These are phyloP conservation scores for Sebastolobus altivelis DNA, from an alignment of 2,797 vertebrate species.

Conservation along the genomic window DNA sequence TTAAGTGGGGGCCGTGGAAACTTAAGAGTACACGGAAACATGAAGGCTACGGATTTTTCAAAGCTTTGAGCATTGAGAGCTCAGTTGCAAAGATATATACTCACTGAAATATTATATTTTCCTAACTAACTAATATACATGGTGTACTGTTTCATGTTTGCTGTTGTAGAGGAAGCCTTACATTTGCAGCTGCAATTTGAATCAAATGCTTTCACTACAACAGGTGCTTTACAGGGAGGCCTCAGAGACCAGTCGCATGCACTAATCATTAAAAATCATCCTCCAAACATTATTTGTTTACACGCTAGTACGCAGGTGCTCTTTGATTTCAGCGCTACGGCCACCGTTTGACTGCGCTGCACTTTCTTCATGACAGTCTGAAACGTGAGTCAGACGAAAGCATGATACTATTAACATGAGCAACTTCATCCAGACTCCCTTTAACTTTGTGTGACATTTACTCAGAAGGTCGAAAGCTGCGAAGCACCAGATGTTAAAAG, in stretches of 20 bases:
- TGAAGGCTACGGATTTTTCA: not conserved
- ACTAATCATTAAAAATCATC: constrained; percentile 53
- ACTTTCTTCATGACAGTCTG: constrained; percentile 54
- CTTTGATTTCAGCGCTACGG: constrained; percentile 64
- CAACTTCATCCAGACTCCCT: constrained; percentile 46
- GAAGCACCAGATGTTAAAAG: constrained; percentile 77
- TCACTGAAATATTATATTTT: not conserved
- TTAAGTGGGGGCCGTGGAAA: constrained; percentile 21
- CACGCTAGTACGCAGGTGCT: constrained; percentile 74
- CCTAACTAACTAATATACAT: not conserved
- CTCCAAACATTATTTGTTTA: constrained; percentile 62
- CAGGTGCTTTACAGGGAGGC: constrained; percentile 61
- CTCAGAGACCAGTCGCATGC: constrained; percentile 29
- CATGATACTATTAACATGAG: constrained; percentile 63
- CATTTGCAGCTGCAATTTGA: constrained; percentile 31
- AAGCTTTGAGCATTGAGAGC: not conserved
- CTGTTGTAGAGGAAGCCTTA: not conserved
- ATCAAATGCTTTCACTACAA: constrained; percentile 29
- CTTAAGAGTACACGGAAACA: constrained; percentile 3
- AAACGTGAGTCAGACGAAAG: constrained; percentile 66
- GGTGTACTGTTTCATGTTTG: not conserved
- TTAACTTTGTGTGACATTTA: constrained; percentile 52
- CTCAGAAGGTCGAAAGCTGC: constrained; percentile 45
- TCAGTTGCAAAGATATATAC: not conserved
- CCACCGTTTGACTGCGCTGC: constrained; percentile 29